Conservation (phyloP, 1,140 invertebrate species). For the Drosophila rufa region DNA sequence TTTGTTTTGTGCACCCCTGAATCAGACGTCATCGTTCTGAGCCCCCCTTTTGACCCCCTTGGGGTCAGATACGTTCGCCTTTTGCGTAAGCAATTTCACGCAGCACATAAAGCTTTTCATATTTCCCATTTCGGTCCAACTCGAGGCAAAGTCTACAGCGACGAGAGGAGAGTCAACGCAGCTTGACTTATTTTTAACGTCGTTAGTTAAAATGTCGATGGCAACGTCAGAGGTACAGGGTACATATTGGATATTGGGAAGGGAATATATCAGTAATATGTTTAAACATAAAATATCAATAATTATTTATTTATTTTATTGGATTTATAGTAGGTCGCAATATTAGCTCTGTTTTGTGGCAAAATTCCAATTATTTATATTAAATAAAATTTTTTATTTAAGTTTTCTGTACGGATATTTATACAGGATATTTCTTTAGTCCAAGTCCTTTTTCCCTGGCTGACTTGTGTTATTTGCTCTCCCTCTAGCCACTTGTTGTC, state of each 20-base stretch:
- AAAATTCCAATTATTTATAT: not conserved
- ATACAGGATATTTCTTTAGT: slow-evolving; percentile 6
- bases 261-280: too few species aligned
- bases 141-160: slow-evolving; percentile 25
- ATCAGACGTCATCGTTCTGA: slow-evolving; percentile 28
- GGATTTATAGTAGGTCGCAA: too few species aligned
- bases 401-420: too few species aligned
- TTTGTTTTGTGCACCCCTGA: slow-evolving; percentile 50
- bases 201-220: slow-evolving; percentile 63
- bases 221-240: not conserved
- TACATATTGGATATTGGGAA: not conserved
- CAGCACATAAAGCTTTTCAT: slow-evolving; percentile 57
- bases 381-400: not conserved
- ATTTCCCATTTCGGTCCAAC: slow-evolving; percentile 53
- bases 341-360: not conserved
- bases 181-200: slow-evolving; percentile 78
- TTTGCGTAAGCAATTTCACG: slow-evolving; percentile 71
- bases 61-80: slow-evolving; percentile 49
- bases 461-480: slow-evolving; percentile 35
- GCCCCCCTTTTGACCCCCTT: slow-evolving; percentile 1
- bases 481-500: slow-evolving; percentile 70
- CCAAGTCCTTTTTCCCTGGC: not conserved
- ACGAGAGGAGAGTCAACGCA: slow-evolving; percentile 30
- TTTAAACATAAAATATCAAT: not conserved
- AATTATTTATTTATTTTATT: not conserved